Evolutionary conservation across 2,888 invertebrate species (phyloP), one percentile per base, ranked within the genome.

Genomic region (Melikaiella ostensackeni): DNA sequence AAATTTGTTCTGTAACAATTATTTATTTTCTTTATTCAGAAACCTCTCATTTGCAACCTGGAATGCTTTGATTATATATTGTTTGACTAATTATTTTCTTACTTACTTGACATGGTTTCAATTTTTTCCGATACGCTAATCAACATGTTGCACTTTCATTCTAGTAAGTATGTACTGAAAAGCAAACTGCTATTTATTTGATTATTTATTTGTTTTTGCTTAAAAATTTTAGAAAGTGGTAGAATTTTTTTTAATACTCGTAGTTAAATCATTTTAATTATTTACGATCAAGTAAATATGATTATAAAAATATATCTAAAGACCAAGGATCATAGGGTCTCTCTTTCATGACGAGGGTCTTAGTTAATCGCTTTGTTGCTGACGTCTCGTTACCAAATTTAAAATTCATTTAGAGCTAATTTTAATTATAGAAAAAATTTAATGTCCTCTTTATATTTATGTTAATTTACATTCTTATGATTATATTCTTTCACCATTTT

Each of bases 41-140:
- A 50, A 33, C 27, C 33, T 50, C n/a, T 70, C 4, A 50, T 50
- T 30, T 70, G 42, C 1, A n/a, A n/a, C 19, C 27, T 30, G 46
- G 50, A 70, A 70, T 70, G 70, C 30, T 33, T 30, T 30, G 16
- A 70, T 70, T 70, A 30, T 50, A 70, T 66, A 46, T 50, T 50
- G 46, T 50, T 70, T 13, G 33, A n/a, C 2, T 70, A 50, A 70
- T 70, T 70, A 50, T 70, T 30, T 55, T 70, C 50, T 21, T 33
- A 50, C 70, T 55, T n/a, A 50, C 33, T 70, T n/a, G 50, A 4
- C 30, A 50, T 30, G 33, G 70, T 70, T 70, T 70, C 50, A 50
- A 70, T 50, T 50, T 27, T 70, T 70, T 70, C n/a, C 30, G 33
- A 70, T 70, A 50, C 33, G 30, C n/a, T 70, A 21, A 70, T 50